A percentile compares a stretch with the other conserved stretches of the same genome.
Evolutionary conservation across 2,797 vertebrate genomes (phyloP).

Genomic region (Aphelocoma californica): DNA sequence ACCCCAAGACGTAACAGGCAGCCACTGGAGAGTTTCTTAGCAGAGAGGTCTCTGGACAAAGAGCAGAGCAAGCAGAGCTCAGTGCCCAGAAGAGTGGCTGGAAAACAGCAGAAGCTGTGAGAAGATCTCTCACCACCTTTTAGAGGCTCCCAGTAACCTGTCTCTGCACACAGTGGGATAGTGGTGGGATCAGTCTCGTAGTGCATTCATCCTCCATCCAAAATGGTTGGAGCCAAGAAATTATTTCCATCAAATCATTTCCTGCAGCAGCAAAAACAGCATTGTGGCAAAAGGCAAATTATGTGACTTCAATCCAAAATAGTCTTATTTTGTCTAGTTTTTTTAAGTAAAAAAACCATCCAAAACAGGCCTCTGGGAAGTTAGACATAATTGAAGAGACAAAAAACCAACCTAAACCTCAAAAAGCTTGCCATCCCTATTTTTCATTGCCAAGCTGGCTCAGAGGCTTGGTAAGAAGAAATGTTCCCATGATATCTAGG

Average conservation of each 20-base stretch:
- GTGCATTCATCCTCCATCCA: not conserved
- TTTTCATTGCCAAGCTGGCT: not conserved
- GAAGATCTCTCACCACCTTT: not conserved
- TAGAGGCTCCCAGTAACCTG: not conserved
- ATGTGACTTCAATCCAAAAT: not conserved
- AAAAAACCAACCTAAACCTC: not conserved
- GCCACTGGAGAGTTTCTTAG: not conserved
- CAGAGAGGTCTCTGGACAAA: not conserved
- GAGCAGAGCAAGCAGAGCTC: not conserved
- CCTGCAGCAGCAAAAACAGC: not conserved
- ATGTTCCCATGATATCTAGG: not conserved
- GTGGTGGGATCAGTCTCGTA: not conserved
- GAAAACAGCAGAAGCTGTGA: not conserved
- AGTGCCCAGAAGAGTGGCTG: not conserved
- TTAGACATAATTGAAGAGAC: not conserved
- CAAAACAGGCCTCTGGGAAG: not conserved
- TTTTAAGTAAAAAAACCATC: not conserved
- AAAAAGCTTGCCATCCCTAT: not conserved
- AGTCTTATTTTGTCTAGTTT: not conserved
- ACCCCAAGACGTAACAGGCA: not conserved
- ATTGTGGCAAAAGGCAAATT: not conserved
- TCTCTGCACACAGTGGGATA: not conserved
- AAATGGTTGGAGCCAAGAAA: not conserved
- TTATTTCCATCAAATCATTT: not conserved
- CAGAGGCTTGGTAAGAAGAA: not conserved